Evolutionary conservation across 2,113 vertebrate species (phyloP).

Genomic region (Prochilodus magdalenae): DNA sequence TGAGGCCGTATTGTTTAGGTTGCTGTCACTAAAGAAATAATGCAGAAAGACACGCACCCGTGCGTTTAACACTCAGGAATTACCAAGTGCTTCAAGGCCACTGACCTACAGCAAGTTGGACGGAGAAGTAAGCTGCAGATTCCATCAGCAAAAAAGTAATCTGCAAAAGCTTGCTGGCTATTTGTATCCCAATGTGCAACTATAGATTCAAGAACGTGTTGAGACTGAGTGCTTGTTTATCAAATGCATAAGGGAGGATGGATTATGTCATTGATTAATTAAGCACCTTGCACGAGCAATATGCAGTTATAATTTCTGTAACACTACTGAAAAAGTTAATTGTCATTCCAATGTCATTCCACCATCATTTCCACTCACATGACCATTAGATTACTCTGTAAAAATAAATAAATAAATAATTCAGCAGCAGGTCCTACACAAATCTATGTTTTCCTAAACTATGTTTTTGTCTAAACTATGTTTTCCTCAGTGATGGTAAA

Average conservation of each 20-base stretch:
- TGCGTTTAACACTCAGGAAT: neutral
- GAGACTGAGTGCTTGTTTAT: conserved; percentile 2
- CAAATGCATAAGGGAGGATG: neutral
- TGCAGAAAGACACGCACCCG: conserved; percentile 5
- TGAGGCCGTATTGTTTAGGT: conserved; percentile 10
- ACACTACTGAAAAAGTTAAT: neutral
- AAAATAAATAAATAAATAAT: no score
- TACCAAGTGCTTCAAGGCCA: neutral
- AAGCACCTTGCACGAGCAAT: neutral
- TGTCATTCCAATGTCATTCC: neutral
- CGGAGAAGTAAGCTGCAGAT: neutral
- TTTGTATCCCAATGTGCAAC: neutral
- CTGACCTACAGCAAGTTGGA: neutral
- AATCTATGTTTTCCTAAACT: no score
- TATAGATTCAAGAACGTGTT: neutral
- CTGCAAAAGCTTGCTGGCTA: neutral
- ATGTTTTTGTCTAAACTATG: no score
- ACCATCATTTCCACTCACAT: no score
- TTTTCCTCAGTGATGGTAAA: no score
- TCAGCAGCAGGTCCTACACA: no score
- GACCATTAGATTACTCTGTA: no score
- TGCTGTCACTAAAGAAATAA: conserved; percentile 32
- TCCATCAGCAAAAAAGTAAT: neutral
- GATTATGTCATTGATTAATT: neutral
- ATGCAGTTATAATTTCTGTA: neutral